These are phyloP conservation scores for Ctena decussata DNA, from an alignment of 2,888 invertebrate species.

Conservation along the genomic window DNA sequence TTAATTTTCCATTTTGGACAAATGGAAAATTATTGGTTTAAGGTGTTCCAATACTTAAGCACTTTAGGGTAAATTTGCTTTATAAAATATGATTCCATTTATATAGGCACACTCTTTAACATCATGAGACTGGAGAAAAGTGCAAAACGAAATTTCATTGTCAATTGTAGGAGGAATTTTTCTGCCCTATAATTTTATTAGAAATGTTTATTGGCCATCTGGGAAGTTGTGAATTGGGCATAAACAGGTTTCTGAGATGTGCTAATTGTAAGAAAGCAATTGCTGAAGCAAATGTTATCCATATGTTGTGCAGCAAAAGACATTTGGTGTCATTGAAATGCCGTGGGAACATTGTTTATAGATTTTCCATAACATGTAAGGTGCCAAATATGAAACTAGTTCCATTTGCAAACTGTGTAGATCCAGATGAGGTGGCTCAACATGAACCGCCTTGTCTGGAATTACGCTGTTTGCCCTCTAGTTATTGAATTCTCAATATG, in stretches of 20 bases:
- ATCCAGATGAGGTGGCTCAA: no score
- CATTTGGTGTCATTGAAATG: background rate
- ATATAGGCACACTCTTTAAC: background rate
- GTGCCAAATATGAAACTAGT: no score
- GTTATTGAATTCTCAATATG: no score
- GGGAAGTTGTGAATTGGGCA: background rate
- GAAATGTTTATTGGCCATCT: background rate
- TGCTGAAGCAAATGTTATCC: background rate
- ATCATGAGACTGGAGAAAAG: background rate
- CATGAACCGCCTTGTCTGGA: no score
- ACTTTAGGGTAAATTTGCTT: no score
- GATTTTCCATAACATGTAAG: no score
- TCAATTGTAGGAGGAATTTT: background rate
- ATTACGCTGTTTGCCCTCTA: no score
- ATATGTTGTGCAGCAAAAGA: background rate
- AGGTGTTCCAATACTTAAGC: no score
- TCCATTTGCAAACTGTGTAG: no score
- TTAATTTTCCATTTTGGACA: no score
- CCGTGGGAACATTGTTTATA: background rate
- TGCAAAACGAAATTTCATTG: background rate
- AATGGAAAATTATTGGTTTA: no score
- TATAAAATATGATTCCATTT: no score
- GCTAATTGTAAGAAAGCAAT: background rate
- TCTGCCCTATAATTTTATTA: background rate
- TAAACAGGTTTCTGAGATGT: constrained; percentile 2